phyloP scores from a whole-genome alignment of 2,113 vertebrate genomes.

The Helogale parvula region DNA sequence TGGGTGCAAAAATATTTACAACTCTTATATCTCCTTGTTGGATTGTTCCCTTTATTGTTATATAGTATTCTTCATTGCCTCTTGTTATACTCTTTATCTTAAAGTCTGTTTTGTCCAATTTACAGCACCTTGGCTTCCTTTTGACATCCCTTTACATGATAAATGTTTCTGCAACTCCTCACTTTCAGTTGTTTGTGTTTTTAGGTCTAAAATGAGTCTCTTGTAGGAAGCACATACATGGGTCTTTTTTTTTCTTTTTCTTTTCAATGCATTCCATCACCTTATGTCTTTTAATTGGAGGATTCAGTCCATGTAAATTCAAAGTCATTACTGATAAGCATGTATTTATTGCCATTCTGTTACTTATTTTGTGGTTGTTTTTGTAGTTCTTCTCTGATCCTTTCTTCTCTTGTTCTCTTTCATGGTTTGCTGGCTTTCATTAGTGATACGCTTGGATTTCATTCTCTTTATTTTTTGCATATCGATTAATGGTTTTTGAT shows the following conservation, averaged over 20 bases:
- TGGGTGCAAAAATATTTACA: neutral
- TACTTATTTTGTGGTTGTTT: neutral
- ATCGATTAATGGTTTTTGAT: neutral
- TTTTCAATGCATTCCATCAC: neutral
- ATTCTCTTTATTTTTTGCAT: neutral
- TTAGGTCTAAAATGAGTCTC: neutral
- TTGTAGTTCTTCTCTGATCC: neutral
- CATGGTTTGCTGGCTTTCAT: neutral
- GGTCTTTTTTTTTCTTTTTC: too few species aligned
- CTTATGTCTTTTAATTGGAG: neutral
- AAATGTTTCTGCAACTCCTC: neutral
- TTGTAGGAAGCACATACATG: neutral
- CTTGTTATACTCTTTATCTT: neutral
- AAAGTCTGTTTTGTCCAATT: neutral
- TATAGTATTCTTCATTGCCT: neutral
- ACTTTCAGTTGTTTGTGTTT: neutral
- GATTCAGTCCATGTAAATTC: neutral
- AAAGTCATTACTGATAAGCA: neutral
- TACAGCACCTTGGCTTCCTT: neutral
- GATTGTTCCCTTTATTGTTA: neutral
- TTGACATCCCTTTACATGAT: neutral
- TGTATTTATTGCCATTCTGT: neutral
- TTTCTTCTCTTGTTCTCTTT: neutral
- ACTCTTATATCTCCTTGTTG: neutral
- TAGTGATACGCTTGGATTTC: neutral